Evolutionary conservation across 1,140 invertebrate genomes (phyloP).

Genomic region (Magallana gigas): DNA sequence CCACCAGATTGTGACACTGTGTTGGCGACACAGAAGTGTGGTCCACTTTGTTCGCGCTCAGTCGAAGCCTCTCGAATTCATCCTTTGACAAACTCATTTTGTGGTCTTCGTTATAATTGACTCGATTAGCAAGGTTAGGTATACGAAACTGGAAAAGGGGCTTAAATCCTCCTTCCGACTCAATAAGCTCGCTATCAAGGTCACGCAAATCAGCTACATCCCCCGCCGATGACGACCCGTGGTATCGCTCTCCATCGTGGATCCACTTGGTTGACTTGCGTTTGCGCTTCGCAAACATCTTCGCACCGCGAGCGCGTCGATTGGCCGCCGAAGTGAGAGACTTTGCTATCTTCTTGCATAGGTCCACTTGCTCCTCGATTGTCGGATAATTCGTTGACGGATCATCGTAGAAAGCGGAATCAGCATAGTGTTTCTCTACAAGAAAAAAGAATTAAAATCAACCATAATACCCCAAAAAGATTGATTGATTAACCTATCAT

Average conservation of each 20-base stretch:
- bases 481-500: neutral
- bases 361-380: constrained; percentile 95
- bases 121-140: constrained; percentile 65
- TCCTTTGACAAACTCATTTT: constrained; percentile 70
- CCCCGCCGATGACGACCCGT: constrained; percentile 59
- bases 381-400: constrained; percentile 92
- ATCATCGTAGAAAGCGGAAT: constrained; percentile 92
- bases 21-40: constrained; percentile 65
- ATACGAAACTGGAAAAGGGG: constrained; percentile 69
- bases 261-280: constrained; percentile 96
- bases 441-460: constrained; percentile 64
- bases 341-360: constrained; percentile 93
- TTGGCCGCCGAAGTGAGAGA: constrained; percentile 95
- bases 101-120: constrained; percentile 55
- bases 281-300: constrained; percentile 96
- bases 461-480: neutral
- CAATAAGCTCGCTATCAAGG: constrained; percentile 66
- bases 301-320: constrained; percentile 93
- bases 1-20: constrained; percentile 68
- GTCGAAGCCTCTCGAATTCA: constrained; percentile 68
- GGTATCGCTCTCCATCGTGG: constrained; percentile 91
- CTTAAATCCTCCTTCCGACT: constrained; percentile 62
- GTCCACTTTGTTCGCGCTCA: constrained; percentile 64
- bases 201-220: constrained; percentile 66
- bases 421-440: constrained; percentile 93